Base-by-base conservation (phyloP, 1,140 invertebrate species). In the Monomorium pharaonis region DNA sequence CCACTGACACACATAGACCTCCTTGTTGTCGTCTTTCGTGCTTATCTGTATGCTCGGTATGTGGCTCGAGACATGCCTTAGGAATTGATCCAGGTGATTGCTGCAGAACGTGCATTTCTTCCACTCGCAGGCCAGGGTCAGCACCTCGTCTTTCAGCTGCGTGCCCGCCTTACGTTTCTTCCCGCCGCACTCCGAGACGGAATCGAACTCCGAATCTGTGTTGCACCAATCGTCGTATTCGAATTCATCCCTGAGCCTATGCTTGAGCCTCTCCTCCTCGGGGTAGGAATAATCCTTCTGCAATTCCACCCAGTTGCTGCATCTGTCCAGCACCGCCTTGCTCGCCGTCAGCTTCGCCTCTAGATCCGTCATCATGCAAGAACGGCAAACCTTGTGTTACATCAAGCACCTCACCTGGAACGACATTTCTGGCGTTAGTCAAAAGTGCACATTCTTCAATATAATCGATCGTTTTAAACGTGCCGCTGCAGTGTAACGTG, bases 1-100 rank as follows among this genome's bases (percentile, higher is more conserved):
- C 97, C 97, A 98, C 7, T 94, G 89, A 90, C 97, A 98, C 12
- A 93, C 89, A 87, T 96, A 97, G 56, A 95, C 92, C 62, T 93
- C 95, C 0, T 54, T 76, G 0, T 87, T 91, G 44, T 87, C 91
- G 42, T 91, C 92, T 3, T 88, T 92, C 6, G 85, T 51, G 76
- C 91, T 93, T 37, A 94, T 91, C 47, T 92, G 87, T 21, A 95
- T 42, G 42, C 93, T 80, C 0, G 92, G 85, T 24, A 95, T 86
- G 62, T 95, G 95, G 21, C 88, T 62, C 0, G 93, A 89, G 42
- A 95, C 94, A 65, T 95, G 95, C 14, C 87, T 91, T 3, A 94
- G 86, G 85, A 95, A 95, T 24, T 10, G 30, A 9, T 92, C 88
- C 37, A 95, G 58, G 60, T 47, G 84, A 91, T 18, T 77, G 24